Evolutionary conservation across 2,888 invertebrate genomes (phyloP).

Genomic region (Ashinkailepas kermadecensis): DNA sequence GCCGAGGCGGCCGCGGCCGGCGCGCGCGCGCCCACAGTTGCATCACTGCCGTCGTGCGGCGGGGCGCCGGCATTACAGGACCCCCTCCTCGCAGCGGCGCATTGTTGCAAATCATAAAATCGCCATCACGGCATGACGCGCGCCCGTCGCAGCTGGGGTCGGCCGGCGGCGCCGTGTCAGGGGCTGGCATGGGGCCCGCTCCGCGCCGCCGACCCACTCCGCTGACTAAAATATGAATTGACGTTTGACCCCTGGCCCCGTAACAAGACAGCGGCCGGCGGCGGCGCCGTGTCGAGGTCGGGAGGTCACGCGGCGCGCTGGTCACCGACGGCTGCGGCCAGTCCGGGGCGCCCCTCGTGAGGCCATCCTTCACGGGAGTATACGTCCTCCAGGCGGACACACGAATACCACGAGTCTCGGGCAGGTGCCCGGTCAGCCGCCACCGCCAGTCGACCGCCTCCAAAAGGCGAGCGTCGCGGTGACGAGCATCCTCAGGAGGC

Average conservation of each 20-base stretch:
- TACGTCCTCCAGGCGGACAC: no score
- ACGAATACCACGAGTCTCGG: no score
- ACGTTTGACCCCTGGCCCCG: not conserved
- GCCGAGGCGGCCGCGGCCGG: not conserved
- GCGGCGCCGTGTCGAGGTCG: no score
- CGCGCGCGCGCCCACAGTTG: not conserved
- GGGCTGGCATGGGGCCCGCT: not conserved
- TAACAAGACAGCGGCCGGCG: not conserved
- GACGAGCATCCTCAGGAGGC: no score
- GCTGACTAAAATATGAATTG: slow-evolving; percentile 1
- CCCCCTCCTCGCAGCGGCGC: not conserved
- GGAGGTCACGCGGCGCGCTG: no score
- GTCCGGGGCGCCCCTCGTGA: no score
- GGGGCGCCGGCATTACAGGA: slow-evolving; percentile 5
- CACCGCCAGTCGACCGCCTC: no score
- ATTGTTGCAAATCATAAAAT: slow-evolving; percentile 20
- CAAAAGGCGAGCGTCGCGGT: no score
- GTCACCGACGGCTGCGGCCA: no score
- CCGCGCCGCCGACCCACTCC: not conserved
- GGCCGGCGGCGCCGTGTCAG: not conserved
- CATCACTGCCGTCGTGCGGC: not conserved
- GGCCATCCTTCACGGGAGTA: no score
- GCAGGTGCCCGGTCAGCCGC: no score
- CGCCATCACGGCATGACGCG: not conserved
- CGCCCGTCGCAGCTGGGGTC: not conserved